A percentile compares a stretch with the other conserved stretches of the same genome.
Evolutionary conservation across 2,113 vertebrate species (phyloP).

Genomic region (Alexandromys fortis): DNA sequence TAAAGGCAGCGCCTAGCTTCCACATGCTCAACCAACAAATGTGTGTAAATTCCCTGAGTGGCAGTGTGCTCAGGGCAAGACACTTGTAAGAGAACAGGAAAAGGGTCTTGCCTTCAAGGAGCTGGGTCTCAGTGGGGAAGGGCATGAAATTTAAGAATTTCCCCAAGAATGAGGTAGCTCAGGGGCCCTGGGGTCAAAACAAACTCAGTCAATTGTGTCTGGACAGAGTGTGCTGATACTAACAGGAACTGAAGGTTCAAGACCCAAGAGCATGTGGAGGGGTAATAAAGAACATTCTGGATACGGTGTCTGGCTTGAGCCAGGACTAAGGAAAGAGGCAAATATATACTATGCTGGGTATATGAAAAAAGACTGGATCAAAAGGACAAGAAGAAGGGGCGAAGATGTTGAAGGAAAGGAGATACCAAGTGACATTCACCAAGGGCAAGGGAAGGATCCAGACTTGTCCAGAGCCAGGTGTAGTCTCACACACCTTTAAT

Average conservation of each 20-base stretch:
- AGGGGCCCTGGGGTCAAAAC: background rate
- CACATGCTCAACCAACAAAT: background rate
- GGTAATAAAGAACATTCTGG: constrained; percentile 26
- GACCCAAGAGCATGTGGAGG: background rate
- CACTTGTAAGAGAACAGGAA: background rate
- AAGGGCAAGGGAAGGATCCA: background rate
- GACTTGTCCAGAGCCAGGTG: background rate
- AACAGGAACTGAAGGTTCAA: background rate
- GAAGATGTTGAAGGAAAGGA: background rate
- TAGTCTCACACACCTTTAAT: background rate
- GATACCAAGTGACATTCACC: background rate
- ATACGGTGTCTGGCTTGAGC: background rate
- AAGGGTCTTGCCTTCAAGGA: background rate
- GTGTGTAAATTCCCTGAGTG: background rate
- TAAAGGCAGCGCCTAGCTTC: background rate
- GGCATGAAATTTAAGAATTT: background rate
- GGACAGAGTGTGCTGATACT: background rate
- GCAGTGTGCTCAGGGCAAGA: background rate
- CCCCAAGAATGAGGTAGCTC: background rate
- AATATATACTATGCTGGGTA: background rate
- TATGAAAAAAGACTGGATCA: background rate
- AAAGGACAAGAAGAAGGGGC: background rate
- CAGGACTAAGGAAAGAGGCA: background rate
- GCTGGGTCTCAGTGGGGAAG: background rate
- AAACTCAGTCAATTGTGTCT: background rate